These are phyloP conservation scores for Mesitornis unicolor DNA, from an alignment of 2,113 vertebrate species.

Conservation along the genomic window DNA sequence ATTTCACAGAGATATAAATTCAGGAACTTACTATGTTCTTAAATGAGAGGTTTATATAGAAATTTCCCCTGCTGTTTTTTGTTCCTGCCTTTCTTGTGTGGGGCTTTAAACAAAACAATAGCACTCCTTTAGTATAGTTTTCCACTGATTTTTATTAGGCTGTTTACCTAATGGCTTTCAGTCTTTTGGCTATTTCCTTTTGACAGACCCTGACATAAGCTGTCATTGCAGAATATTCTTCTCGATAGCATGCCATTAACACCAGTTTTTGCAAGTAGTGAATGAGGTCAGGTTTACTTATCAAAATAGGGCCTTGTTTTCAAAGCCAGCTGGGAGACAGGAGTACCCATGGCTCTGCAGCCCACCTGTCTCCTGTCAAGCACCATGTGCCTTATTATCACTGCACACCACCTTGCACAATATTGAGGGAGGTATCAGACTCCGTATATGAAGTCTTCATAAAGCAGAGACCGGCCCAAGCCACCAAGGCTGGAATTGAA, in stretches of 20 bases:
- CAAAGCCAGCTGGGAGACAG: neutral
- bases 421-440: neutral
- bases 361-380: neutral
- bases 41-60: neutral
- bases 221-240: neutral
- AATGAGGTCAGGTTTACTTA: neutral
- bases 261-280: neutral
- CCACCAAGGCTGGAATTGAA: neutral
- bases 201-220: neutral
- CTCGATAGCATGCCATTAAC: neutral
- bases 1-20: neutral
- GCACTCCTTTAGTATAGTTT: neutral
- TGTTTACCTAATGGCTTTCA: neutral
- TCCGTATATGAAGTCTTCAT: neutral
- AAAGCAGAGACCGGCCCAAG: neutral
- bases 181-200: neutral
- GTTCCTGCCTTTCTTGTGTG: neutral
- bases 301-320: neutral
- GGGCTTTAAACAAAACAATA: neutral
- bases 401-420: neutral
- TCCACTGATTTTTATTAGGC: neutral
- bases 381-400: too few species aligned
- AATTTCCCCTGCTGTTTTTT: neutral
- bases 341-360: neutral
- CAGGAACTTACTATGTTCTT: neutral